A percentile compares a stretch with the other conserved stretches of the same genome.
Conservation (phyloP, 1,140 invertebrate species). For the Ceratina calcarata region DNA sequence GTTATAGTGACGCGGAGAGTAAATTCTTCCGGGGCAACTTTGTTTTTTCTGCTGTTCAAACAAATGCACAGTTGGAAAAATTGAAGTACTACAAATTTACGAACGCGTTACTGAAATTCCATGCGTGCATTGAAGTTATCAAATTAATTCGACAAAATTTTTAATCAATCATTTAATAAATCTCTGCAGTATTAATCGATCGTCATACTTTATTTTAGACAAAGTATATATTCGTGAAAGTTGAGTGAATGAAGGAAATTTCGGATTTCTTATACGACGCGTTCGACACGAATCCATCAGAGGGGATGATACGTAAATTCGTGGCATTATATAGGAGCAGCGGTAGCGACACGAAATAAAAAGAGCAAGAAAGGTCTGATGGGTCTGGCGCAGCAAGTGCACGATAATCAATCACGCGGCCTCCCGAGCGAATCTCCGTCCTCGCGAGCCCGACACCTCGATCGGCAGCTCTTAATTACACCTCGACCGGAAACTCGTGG, state of each 20-base stretch:
- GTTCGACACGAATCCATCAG: not conserved
- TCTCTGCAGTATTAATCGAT: no score
- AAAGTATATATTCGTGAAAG: no score
- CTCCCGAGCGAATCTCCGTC: constrained; percentile 7
- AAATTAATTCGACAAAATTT: no score
- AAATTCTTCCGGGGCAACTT: constrained; percentile 18
- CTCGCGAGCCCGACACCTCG: constrained; percentile 7
- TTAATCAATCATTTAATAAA: no score
- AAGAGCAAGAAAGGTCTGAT: not conserved
- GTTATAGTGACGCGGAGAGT: constrained; percentile 11
- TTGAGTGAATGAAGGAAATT: no score
- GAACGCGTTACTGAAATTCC: no score
- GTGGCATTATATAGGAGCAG: not conserved
- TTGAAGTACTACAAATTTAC: not conserved
- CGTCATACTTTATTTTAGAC: no score
- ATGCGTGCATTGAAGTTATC: no score
- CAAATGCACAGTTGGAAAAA: not conserved
- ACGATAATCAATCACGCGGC: constrained; percentile 18
- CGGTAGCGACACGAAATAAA: not conserved
- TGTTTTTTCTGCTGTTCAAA: not conserved
- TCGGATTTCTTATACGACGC: not conserved
- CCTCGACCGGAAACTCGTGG: constrained; percentile 42
- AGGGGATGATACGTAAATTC: not conserved
- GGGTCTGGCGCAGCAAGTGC: not conserved
- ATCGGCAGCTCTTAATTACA: constrained; percentile 41